Evolutionary conservation across 30 jellyfish, hydroid and myxozoan species (phyloP), one percentile per base, ranked within the genome.

Genomic region (Turritopsis rubra): DNA sequence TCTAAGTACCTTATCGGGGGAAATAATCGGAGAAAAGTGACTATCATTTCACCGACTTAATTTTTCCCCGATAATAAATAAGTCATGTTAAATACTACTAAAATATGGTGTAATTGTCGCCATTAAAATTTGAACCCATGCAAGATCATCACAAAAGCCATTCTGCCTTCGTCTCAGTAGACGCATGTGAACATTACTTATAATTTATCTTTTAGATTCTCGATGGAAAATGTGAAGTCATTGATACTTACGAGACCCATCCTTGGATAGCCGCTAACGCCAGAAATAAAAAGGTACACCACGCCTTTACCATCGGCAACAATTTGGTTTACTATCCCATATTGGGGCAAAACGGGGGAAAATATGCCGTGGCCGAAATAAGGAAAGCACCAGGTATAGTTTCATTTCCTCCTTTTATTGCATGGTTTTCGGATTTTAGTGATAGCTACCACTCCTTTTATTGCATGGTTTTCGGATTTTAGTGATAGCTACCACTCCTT

Each of bases 201-300:
- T 41, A 13, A 13, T 41, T 41, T 13, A 13, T 41, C 60, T 41
- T 41, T 41, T 41, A 41, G 30, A 68, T 68, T 68, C 30, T 68
- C 17, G 77, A 68, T 68, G 77, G 77, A 23, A 68, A 68, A 27
- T 86, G 86, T 60, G 98, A 91, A 70, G 87, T 91, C 31, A 84
- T 91, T 60, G 98, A 91, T 81, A 91, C 98, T 13, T 91, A 79
- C 80, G 98, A 91, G 65, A 81, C 98, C 1, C 98, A 91, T 75
- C 98, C 98, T 5, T 91, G 98, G 98, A 85, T 91, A 22, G 98
- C 98, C n/a, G 98, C 98, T 21, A 91, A 91, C 79, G 98, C 98
- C 17, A 87, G 98, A 70, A 91, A 91, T 65, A 80, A 85, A 76
- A 91, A 91, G 74, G 98, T 91, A 0, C 96, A 87, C 79, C 98